These are phyloP conservation scores for Ceyx erithaca DNA, from an alignment of 2,797 vertebrate genomes.

Conservation along the genomic window DNA sequence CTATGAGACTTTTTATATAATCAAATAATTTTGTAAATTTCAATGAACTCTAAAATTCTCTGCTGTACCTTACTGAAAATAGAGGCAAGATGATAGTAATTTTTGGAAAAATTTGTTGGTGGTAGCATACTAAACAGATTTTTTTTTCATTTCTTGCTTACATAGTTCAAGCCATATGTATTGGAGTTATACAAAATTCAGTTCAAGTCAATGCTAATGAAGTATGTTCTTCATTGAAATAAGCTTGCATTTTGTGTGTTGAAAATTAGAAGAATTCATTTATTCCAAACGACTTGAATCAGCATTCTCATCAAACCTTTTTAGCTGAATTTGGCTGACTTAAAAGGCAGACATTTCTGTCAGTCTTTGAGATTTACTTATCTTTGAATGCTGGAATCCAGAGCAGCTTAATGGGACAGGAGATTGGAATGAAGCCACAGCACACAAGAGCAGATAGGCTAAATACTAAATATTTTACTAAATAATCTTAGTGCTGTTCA, in stretches of 20 bases:
- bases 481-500: slow-evolving; percentile 2
- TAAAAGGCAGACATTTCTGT: too few species aligned
- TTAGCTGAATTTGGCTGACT: too few species aligned
- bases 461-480: background rate
- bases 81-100: background rate
- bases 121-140: background rate
- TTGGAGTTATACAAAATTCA: background rate
- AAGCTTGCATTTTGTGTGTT: too few species aligned
- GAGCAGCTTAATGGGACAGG: too few species aligned
- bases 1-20: background rate
- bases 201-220: too few species aligned
- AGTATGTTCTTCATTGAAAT: too few species aligned
- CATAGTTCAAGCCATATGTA: background rate
- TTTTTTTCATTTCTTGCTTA: background rate
- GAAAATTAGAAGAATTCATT: background rate
- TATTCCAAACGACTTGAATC: too few species aligned
- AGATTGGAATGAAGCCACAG: background rate
- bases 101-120: background rate
- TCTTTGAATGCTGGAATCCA: too few species aligned
- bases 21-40: background rate
- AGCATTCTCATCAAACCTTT: too few species aligned
- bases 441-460: background rate
- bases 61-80: background rate
- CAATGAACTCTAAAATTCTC: background rate
- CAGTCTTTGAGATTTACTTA: too few species aligned